These are phyloP conservation scores for Drosophila seclusa DNA, from an alignment of 2,888 invertebrate genomes.

Conservation along the genomic window DNA sequence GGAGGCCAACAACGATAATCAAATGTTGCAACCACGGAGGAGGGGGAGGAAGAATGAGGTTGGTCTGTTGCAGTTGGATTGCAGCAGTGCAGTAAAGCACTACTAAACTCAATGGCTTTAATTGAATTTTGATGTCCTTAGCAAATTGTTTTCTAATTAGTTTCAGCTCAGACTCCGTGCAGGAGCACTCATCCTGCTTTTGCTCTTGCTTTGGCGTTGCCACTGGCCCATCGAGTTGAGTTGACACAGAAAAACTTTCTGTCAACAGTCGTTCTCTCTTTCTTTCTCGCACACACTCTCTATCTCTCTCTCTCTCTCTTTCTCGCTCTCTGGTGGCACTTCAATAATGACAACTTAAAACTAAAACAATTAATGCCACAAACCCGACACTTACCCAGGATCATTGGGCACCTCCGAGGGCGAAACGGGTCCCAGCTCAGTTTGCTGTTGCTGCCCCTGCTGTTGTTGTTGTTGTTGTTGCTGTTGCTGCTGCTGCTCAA, in stretches of 20 bases:
- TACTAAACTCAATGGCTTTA: conserved; percentile 78
- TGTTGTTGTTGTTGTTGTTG: conserved; percentile 51
- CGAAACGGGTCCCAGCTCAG: conserved; percentile 91
- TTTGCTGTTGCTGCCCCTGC: conserved; percentile 64
- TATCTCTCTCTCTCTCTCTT: conserved; percentile 17
- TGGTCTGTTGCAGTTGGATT: background rate
- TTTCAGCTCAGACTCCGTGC: conserved; percentile 48
- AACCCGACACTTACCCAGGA: conserved; percentile 90
- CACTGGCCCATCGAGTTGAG: conserved; percentile 20
- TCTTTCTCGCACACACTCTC: conserved; percentile 54
- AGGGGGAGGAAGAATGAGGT: background rate
- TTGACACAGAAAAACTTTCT: conserved; percentile 78
- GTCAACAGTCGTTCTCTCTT: conserved; percentile 58
- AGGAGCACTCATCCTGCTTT: conserved; percentile 12
- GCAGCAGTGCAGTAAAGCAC: conserved; percentile 71
- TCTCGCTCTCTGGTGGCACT: conserved; percentile 19
- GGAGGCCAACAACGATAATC: conserved; percentile 58
- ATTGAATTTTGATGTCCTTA: conserved; percentile 80
- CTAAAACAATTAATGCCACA: conserved; percentile 80
- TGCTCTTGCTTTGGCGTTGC: background rate
- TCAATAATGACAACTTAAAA: conserved; percentile 76
- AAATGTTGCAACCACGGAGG: conserved; percentile 65
- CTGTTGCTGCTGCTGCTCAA: conserved; percentile 85
- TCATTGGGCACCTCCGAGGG: conserved; percentile 97
- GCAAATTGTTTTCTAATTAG: conserved; percentile 81